Conservation (phyloP, 1,140 invertebrate genomes). For the Drosophila carrolli region DNA sequence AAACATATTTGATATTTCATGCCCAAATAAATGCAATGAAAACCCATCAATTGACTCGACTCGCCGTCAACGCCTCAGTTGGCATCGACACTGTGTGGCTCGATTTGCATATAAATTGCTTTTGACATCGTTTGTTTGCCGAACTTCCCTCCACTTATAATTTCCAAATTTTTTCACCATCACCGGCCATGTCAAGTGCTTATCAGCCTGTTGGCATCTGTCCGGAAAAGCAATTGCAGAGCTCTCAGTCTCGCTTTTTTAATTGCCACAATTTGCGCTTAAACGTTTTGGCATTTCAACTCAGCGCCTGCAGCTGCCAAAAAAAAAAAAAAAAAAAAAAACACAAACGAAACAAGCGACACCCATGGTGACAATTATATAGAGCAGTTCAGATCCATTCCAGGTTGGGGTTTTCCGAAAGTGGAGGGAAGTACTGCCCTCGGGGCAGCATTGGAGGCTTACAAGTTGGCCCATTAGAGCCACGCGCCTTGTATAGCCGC, state of each 20-base stretch:
- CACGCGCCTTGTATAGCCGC: constrained; percentile 19
- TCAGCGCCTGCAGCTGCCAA: constrained; percentile 43
- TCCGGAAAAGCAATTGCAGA: constrained; percentile 60
- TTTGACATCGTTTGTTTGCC: constrained; percentile 59
- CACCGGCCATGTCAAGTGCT: constrained; percentile 62
- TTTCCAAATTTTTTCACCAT: constrained; percentile 23
- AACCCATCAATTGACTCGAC: constrained; percentile 78
- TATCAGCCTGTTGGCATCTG: constrained; percentile 73
- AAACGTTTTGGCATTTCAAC: constrained; percentile 76
- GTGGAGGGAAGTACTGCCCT: constrained; percentile 45
- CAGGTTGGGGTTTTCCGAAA: constrained; percentile 10
- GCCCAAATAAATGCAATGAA: constrained; percentile 82
- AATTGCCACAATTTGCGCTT: constrained; percentile 77
- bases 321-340: neutral
- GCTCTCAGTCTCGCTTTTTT: constrained; percentile 49
- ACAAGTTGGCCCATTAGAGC: constrained; percentile 56
- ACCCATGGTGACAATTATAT: constrained; percentile 82
- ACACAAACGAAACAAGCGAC: constrained; percentile 46
- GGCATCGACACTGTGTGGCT: constrained; percentile 38
- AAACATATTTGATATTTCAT: constrained; percentile 74
- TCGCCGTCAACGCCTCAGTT: constrained; percentile 49
- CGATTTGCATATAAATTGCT: constrained; percentile 83
- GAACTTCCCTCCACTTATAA: constrained; percentile 30
- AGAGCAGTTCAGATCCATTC: constrained; percentile 27
- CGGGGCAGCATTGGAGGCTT: constrained; percentile 50